These are phyloP conservation scores for Sebastes itinus DNA, from an alignment of 2,797 vertebrate species.

Conservation along the genomic window DNA sequence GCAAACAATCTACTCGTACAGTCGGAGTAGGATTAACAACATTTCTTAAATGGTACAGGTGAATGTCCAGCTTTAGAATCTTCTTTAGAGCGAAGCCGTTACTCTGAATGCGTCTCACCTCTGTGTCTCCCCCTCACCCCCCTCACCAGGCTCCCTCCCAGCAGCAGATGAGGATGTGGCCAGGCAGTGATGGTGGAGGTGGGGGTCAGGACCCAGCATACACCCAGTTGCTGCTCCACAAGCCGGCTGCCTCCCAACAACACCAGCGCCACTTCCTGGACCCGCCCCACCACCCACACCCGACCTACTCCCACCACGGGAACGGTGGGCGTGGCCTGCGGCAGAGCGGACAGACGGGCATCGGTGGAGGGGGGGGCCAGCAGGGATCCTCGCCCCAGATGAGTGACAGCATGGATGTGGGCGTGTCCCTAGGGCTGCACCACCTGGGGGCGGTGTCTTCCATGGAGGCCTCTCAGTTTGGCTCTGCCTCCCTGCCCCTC, in stretches of 20 bases:
- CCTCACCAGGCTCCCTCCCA: conserved; percentile 85
- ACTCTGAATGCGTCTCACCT: background rate
- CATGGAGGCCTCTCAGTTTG: conserved; percentile 89
- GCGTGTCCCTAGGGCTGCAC: conserved; percentile 85
- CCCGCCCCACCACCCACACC: conserved; percentile 87
- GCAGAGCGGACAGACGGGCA: conserved; percentile 78
- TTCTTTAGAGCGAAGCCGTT: background rate
- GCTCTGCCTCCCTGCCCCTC: conserved; percentile 90
- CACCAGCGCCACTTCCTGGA: conserved; percentile 87
- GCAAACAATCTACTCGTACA: too few species aligned
- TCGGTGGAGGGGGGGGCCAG: conserved; percentile 71
- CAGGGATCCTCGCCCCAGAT: conserved; percentile 87
- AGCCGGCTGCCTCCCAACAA: conserved; percentile 86
- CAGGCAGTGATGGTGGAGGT: conserved; percentile 89
- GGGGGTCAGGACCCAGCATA: conserved; percentile 84
- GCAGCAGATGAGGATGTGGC: conserved; percentile 93
- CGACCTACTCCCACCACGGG: conserved; percentile 86
- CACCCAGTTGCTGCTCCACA: conserved; percentile 90
- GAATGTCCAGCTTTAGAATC: background rate
- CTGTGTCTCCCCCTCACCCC: background rate
- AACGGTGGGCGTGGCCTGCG: conserved; percentile 83
- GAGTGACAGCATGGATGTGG: conserved; percentile 92
- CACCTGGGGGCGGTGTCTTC: conserved; percentile 87
- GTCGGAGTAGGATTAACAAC: too few species aligned
- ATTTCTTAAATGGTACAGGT: too few species aligned